These are phyloP conservation scores for Micrasema minimum DNA, from an alignment of 1,140 invertebrate species.

Conservation along the genomic window DNA sequence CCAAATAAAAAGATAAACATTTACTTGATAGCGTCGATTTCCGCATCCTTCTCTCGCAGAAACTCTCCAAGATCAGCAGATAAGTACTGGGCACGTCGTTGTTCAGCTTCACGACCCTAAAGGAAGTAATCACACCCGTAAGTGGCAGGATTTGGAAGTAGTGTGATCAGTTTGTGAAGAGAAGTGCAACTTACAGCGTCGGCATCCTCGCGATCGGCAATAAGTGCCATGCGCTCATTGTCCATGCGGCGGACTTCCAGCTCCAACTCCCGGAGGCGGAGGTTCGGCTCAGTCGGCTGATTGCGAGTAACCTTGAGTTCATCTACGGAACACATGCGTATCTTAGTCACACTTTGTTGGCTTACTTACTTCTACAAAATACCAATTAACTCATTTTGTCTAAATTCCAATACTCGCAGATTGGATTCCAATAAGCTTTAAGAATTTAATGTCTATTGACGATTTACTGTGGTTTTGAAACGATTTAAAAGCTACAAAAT, in stretches of 20 bases:
- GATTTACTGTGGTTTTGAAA: too few relatives aligned
- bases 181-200: constrained; percentile 83
- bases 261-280: constrained; percentile 94
- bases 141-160: too few relatives aligned
- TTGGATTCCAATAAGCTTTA: too few relatives aligned
- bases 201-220: constrained; percentile 95
- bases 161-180: too few relatives aligned
- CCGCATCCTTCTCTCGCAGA: constrained; percentile 93
- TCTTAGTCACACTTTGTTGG: too few relatives aligned
- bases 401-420: too few relatives aligned
- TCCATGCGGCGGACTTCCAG: constrained; percentile 94
- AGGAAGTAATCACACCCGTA: too few relatives aligned
- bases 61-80: constrained; percentile 88
- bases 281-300: constrained; percentile 90
- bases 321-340: constrained; percentile 74
- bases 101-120: constrained; percentile 93
- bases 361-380: too few relatives aligned
- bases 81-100: constrained; percentile 87
- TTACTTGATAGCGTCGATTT: constrained; percentile 92
- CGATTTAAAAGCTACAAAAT: too few relatives aligned
- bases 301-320: constrained; percentile 92
- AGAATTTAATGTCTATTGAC: too few relatives aligned
- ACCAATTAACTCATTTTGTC: too few relatives aligned
- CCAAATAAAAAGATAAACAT: constrained; percentile 56
- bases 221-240: constrained; percentile 96